phyloP scores from a whole-genome alignment of 2,113 vertebrate genomes.

The Salminus brasiliensis region DNA sequence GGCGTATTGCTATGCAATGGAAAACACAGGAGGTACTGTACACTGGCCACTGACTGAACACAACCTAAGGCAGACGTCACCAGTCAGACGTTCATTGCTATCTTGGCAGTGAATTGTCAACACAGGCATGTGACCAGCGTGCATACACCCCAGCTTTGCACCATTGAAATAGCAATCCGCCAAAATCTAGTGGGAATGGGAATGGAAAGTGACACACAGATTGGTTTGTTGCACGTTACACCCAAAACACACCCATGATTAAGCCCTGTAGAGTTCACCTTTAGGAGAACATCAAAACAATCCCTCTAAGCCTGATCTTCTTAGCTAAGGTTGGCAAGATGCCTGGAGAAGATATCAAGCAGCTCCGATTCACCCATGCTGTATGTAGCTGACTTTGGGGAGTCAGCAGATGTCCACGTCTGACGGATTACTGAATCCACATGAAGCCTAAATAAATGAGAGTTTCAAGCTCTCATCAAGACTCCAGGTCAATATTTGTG shows the following conservation, averaged over 20 bases:
- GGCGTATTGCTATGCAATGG: no score
- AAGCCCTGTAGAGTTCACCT: neutral
- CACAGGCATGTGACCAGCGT: no score
- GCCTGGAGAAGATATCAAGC: neutral
- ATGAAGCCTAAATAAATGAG: conserved; percentile 50
- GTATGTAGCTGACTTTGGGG: neutral
- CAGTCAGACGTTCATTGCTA: no score
- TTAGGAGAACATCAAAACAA: neutral
- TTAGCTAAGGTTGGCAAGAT: neutral
- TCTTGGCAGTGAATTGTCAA: no score
- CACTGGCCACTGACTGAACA: no score
- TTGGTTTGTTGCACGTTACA: no score
- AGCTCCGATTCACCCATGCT: neutral
- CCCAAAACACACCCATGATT: neutral
- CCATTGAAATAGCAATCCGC: no score
- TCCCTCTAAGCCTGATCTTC: neutral
- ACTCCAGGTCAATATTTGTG: conserved; percentile 64
- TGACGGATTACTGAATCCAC: conserved; percentile 40
- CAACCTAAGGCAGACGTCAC: no score
- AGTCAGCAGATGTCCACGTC: conserved; percentile 39
- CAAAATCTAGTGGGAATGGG: no score
- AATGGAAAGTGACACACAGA: no score
- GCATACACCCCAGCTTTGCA: no score
- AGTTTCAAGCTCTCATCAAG: conserved; percentile 54
- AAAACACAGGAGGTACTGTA: no score